Conservation (phyloP, 2,888 invertebrate genomes). For the Agonopterix alstromeriana region DNA sequence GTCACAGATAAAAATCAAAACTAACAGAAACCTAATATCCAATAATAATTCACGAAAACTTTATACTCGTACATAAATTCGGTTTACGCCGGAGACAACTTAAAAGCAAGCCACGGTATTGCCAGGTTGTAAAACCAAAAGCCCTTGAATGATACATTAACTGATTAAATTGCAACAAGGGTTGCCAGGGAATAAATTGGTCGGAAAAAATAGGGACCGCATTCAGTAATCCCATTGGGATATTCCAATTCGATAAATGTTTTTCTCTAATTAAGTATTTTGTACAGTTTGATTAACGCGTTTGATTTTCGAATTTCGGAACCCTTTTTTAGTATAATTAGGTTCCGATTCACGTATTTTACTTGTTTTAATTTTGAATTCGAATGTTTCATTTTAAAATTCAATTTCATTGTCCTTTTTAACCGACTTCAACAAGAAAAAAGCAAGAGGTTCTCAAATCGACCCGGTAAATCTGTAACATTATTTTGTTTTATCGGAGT, state of each 20-base stretch:
- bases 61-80: constrained; percentile 30
- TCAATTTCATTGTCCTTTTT: too few species aligned
- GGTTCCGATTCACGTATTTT: too few species aligned
- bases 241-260: constrained; percentile 12
- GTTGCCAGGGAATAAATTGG: constrained; percentile 35
- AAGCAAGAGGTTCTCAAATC: too few species aligned
- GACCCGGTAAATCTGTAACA: too few species aligned
- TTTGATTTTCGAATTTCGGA: neutral
- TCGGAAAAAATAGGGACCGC: constrained; percentile 16
- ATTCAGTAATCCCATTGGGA: neutral
- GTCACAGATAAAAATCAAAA: too few species aligned
- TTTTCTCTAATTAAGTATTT: constrained; percentile 8
- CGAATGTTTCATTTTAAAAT: too few species aligned
- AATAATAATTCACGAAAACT: constrained; percentile 7
- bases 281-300: neutral
- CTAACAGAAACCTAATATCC: too few species aligned
- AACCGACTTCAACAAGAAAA: too few species aligned
- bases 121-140: constrained; percentile 48
- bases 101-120: constrained; percentile 34
- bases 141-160: constrained; percentile 54
- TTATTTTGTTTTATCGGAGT: too few species aligned
- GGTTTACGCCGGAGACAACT: constrained; percentile 14
- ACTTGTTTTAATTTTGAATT: too few species aligned
- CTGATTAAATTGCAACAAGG: constrained; percentile 57
- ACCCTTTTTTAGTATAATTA: too few species aligned